Conservation (phyloP, 2,888 invertebrate species). For the Ferdinandea cuprea region DNA sequence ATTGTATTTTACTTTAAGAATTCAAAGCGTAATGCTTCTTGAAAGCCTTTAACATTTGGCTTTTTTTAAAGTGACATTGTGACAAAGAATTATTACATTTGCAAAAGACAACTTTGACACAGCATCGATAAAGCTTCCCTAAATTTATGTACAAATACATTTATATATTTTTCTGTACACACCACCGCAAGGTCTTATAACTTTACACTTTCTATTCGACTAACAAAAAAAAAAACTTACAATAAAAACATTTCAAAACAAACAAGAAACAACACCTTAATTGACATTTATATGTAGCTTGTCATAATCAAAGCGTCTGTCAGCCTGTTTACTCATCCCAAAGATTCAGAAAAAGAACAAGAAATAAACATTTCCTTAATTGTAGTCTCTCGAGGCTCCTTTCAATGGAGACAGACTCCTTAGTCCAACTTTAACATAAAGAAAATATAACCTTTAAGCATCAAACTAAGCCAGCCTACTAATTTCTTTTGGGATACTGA, state of each 20-base stretch:
- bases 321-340: conserved; percentile 27
- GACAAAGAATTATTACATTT: too few species aligned
- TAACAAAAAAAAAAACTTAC: conserved; percentile 19
- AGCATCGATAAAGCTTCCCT: too few species aligned
- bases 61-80: too few species aligned
- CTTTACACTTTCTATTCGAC: background rate
- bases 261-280: conserved; percentile 50
- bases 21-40: too few species aligned
- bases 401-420: background rate
- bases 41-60: too few species aligned
- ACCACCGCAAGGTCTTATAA: background rate
- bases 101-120: too few species aligned
- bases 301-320: conserved; percentile 51
- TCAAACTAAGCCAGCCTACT: conserved; percentile 16
- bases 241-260: conserved; percentile 16
- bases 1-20: too few species aligned
- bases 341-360: conserved; percentile 11
- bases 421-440: conserved; percentile 21
- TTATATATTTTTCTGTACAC: too few species aligned
- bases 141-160: too few species aligned
- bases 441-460: background rate
- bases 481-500: conserved; percentile 38
- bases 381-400: background rate
- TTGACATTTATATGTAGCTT: conserved; percentile 57
- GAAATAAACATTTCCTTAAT: conserved; percentile 32